These are phyloP conservation scores for Chaetura pelagica DNA, from an alignment of 2,113 vertebrate genomes.

Conservation along the genomic window DNA sequence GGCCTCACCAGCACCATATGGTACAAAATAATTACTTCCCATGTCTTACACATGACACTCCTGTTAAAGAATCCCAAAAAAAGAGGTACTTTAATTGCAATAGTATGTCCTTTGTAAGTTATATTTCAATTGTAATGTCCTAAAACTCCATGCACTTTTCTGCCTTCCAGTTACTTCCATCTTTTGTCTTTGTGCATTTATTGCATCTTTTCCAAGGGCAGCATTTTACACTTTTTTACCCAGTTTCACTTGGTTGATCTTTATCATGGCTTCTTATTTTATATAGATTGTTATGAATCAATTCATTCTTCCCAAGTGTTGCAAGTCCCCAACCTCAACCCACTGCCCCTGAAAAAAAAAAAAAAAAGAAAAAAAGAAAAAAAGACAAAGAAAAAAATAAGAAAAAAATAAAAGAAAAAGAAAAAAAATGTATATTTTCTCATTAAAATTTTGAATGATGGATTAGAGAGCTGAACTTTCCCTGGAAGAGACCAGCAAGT, in stretches of 20 bases:
- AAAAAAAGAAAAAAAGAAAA: not conserved
- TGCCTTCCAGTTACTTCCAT: not conserved
- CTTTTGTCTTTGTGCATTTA: not conserved
- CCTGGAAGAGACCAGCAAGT: rapidly evolving
- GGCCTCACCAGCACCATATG: slow-evolving; percentile 71
- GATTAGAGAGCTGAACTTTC: not conserved
- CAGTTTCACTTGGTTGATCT: not conserved
- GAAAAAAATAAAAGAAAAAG: not conserved
- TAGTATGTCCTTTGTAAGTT: slow-evolving; percentile 52
- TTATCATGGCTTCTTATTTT: not conserved
- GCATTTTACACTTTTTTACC: not conserved
- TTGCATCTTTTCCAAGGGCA: not conserved
- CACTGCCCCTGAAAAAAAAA: too few relatives aligned
- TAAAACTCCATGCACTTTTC: not conserved
- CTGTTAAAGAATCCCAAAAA: slow-evolving; percentile 64
- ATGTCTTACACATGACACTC: slow-evolving; percentile 74
- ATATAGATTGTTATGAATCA: not conserved
- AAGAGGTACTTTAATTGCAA: slow-evolving; percentile 62
- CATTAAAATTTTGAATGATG: not conserved
- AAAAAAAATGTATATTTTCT: not conserved
- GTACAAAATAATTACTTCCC: slow-evolving; percentile 74
- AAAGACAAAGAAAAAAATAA: not conserved
- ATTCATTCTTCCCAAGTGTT: not conserved
- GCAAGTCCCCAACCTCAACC: rapidly evolving
- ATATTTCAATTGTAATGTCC: slow-evolving; percentile 4